phyloP scores from a whole-genome alignment of 2,888 invertebrate species.

The Scaptomyza reducta region DNA sequence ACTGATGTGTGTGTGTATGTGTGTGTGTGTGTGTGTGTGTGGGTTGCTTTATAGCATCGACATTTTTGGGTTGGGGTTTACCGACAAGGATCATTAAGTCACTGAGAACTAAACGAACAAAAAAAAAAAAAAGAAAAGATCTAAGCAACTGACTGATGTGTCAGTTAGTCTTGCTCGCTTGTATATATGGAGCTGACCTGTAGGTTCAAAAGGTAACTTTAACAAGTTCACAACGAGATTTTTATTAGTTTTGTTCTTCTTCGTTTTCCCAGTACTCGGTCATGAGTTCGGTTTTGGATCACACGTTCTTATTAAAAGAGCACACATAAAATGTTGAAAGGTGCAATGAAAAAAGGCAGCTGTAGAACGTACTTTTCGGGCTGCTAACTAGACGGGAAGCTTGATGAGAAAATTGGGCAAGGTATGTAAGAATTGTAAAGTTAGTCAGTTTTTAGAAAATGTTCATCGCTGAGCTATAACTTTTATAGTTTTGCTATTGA shows the following conservation, averaged over 20 bases:
- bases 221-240: slow-evolving; percentile 27
- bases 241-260: slow-evolving; percentile 1
- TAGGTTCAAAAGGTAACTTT: slow-evolving; percentile 16
- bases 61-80: slow-evolving; percentile 20
- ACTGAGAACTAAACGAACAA: slow-evolving; percentile 1
- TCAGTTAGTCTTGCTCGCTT: slow-evolving; percentile 3
- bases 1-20: slow-evolving; percentile 11
- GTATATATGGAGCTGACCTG: slow-evolving; percentile 17
- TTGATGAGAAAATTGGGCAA: background rate
- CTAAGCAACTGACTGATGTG: slow-evolving; percentile 20
- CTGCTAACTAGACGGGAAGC: background rate
- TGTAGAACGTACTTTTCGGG: background rate
- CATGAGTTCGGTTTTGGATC: slow-evolving; percentile 6
- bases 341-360: background rate
- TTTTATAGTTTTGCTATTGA: background rate
- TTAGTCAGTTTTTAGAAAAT: background rate
- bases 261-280: slow-evolving; percentile 14
- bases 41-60: slow-evolving; percentile 28
- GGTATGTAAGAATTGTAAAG: too few species aligned
- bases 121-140: slow-evolving; percentile 2
- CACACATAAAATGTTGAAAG: slow-evolving; percentile 1
- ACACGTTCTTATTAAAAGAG: slow-evolving; percentile 1
- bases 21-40: slow-evolving; percentile 23
- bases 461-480: too few species aligned
- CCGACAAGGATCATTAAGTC: slow-evolving; percentile 66